Base-by-base conservation (phyloP, 2,888 invertebrate species). In the Chrysomela aeneicollis region DNA sequence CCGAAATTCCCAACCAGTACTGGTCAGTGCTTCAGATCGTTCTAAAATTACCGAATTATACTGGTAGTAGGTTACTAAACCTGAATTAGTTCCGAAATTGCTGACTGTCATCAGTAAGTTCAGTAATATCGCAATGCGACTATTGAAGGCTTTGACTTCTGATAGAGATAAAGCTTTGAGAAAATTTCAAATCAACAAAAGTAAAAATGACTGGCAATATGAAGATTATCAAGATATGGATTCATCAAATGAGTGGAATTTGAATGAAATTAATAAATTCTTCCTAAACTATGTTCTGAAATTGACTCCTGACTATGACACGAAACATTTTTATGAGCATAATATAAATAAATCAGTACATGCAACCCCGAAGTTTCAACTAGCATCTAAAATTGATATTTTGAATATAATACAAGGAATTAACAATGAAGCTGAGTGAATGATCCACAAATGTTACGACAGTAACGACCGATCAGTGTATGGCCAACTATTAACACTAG, bases 371-470 rank as follows among this genome's bases (percentile, higher is more conserved):
- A 58, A 22, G 42, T 57, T 63, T 49, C 18, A 57, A 49, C 47
- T 47, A 58, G 57, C 37, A 58, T 51, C 55, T 32, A 46, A 63
- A 63, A 58, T 32, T 19, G 37, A 58, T 30, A 57, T 59, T 35
- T 35, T 50, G 19, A 59, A 59, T 32, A 50, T 50, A 59, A 50
- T 59, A 50, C 30, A 35, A 50, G 17, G 30, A 17, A 59, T 59
- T 30, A 50, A 59, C 49, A 59, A 50, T 50, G 32, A 49, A 32
- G 49, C 59, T 57, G 49, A 17, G 49, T 49, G 18, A 49, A 17
- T 17, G 17, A 49, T 49, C 19, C 49, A 49, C 49, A 49, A 49
- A 49, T 49, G 10, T 49, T 49, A 19, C 49, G 17, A 49, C n/a
- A 49, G 17, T 49, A 15, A 17, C 49, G 49, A 2, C 10, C 49